phyloP scores from a whole-genome alignment of 2,888 invertebrate genomes.

The Reticulitermes lucifugus region DNA sequence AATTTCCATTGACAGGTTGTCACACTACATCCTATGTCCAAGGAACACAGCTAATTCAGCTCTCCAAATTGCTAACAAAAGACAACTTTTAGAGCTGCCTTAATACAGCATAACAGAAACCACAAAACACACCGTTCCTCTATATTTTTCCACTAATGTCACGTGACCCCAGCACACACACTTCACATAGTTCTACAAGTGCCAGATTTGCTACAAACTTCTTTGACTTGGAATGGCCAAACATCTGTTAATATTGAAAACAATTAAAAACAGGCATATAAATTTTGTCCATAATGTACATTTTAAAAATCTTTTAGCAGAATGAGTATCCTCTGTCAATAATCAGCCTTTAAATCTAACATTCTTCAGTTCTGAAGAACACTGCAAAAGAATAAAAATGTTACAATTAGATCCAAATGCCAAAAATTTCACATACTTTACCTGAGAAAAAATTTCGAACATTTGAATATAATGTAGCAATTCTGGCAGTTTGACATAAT shows the following conservation, averaged over 20 bases:
- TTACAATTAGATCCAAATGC: too few relatives aligned
- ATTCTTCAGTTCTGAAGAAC: too few relatives aligned
- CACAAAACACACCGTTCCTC: conserved; percentile 27
- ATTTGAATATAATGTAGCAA: not conserved
- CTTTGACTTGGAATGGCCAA: not conserved
- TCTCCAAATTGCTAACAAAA: conserved; percentile 19
- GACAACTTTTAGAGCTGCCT: not conserved
- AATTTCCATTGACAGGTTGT: conserved; percentile 22
- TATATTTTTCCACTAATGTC: not conserved
- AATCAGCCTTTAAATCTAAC: too few relatives aligned
- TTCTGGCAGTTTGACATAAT: conserved; percentile 1
- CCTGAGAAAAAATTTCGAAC: too few relatives aligned
- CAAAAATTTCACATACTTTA: too few relatives aligned
- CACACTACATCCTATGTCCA: conserved; percentile 31
- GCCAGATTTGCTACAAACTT: not conserved
- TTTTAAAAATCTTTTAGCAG: too few relatives aligned
- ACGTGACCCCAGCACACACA: not conserved
- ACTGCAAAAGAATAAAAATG: too few relatives aligned
- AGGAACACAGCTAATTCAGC: conserved; percentile 26
- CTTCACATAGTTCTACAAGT: not conserved
- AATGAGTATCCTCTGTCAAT: too few relatives aligned
- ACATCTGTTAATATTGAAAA: too few relatives aligned
- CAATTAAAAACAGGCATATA: too few relatives aligned
- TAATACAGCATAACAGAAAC: not conserved
- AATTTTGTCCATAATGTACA: too few relatives aligned